Evolutionary conservation across 2,113 vertebrate genomes (phyloP).

Genomic region (Salvelinus alpinus): DNA sequence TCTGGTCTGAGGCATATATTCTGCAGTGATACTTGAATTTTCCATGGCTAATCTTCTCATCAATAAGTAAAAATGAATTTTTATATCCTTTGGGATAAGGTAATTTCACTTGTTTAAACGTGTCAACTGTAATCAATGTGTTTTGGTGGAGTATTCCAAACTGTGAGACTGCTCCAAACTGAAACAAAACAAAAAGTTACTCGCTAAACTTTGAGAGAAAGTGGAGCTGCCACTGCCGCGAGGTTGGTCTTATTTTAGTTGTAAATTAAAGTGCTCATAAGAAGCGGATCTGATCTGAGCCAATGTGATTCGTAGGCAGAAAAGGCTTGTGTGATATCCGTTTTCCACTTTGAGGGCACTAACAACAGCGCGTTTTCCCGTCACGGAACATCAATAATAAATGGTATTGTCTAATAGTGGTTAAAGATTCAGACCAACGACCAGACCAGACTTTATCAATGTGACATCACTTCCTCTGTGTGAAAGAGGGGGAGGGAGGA

Average conservation of each 20-base stretch:
- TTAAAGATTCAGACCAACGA: neutral
- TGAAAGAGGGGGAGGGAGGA: too few relatives aligned
- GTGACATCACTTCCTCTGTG: slow-evolving; percentile 3
- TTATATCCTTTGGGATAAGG: neutral
- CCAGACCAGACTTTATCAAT: neutral
- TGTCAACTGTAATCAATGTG: too few relatives aligned
- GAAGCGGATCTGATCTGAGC: slow-evolving; percentile 12
- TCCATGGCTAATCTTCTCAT: too few relatives aligned
- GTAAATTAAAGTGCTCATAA: slow-evolving; percentile 21
- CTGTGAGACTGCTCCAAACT: too few relatives aligned
- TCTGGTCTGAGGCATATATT: too few relatives aligned
- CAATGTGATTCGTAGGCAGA: neutral
- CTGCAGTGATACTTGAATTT: too few relatives aligned
- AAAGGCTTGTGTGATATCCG: neutral
- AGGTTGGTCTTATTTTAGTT: slow-evolving; percentile 10
- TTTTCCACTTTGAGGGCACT: neutral
- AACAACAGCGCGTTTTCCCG: neutral
- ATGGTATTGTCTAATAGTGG: neutral
- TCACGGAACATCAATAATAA: slow-evolving; percentile 12
- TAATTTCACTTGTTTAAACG: neutral
- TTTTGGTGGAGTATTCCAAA: too few relatives aligned
- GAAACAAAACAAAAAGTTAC: neutral
- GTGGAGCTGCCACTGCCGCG: too few relatives aligned
- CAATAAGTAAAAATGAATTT: too few relatives aligned
- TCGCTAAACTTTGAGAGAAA: neutral